These are phyloP conservation scores for Melanophora roralis DNA, from an alignment of 2,888 invertebrate species.

Conservation along the genomic window DNA sequence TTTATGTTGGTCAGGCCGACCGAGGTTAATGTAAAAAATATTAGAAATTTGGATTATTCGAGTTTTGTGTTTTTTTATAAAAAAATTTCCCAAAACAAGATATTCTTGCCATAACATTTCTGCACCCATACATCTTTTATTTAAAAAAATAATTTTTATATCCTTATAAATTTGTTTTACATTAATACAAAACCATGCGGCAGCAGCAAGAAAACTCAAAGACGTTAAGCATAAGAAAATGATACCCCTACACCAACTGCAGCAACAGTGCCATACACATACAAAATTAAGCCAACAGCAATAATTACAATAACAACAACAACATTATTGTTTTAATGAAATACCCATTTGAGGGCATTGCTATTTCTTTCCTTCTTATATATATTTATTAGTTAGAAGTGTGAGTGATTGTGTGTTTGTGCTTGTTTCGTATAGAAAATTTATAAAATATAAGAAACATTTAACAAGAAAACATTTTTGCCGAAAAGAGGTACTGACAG, in stretches of 20 bases:
- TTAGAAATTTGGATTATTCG: too few species aligned
- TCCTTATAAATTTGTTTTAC: too few species aligned
- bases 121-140: too few species aligned
- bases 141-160: too few species aligned
- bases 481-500: conserved; percentile 63
- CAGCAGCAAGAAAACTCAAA: conserved; percentile 8
- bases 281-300: conserved; percentile 22
- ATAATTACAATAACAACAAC: conserved; percentile 13
- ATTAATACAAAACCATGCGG: too few species aligned
- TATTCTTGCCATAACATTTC: too few species aligned
- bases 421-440: conserved; percentile 27
- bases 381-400: neutral
- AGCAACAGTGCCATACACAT: conserved; percentile 1
- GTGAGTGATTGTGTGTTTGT: neutral
- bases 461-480: conserved; percentile 48
- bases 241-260: conserved; percentile 9
- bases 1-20: conserved; percentile 50
- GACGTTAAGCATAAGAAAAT: conserved; percentile 7
- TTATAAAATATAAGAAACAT: conserved; percentile 42
- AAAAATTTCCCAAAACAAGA: neutral
- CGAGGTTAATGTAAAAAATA: too few species aligned
- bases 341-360: conserved; percentile 51
- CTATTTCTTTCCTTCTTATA: conserved; percentile 31
- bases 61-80: too few species aligned
- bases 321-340: conserved; percentile 47